Evolutionary conservation across 2,797 vertebrate species (phyloP).

Genomic region (Tolypeutes matacus): DNA sequence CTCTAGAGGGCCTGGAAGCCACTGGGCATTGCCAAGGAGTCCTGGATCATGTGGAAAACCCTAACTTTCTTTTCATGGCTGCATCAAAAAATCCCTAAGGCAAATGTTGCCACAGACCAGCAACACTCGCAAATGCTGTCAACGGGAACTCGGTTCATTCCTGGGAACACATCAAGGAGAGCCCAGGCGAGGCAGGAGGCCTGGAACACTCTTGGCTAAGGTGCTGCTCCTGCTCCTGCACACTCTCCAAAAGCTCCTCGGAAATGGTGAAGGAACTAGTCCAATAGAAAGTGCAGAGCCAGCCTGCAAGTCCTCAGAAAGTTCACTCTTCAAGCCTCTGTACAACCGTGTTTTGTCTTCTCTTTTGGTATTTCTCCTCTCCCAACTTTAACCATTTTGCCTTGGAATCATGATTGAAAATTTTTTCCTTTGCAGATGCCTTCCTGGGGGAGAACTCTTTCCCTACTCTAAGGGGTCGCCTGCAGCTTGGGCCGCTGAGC

Average conservation of each 20-base stretch:
- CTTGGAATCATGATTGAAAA: slow-evolving; percentile 74
- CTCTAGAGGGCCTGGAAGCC: slow-evolving; percentile 30
- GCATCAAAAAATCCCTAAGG: neutral
- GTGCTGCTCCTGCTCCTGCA: neutral
- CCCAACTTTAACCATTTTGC: slow-evolving; percentile 73
- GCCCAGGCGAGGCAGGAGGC: neutral
- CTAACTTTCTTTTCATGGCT: neutral
- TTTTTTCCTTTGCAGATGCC: slow-evolving; percentile 80
- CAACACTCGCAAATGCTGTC: neutral
- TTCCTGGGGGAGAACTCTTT: slow-evolving; percentile 52
- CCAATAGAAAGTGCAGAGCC: neutral
- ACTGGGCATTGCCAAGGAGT: slow-evolving; percentile 54
- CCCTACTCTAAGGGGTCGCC: slow-evolving; percentile 41
- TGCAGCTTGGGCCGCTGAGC: slow-evolving; percentile 29
- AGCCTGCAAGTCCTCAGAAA: neutral
- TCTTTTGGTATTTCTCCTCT: slow-evolving; percentile 34
- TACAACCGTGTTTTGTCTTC: slow-evolving; percentile 8
- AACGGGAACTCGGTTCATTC: neutral
- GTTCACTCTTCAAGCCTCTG: neutral
- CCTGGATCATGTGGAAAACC: neutral
- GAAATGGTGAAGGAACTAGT: neutral
- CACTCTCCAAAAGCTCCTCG: neutral
- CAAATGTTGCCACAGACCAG: neutral
- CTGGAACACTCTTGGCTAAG: neutral
- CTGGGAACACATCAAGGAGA: slow-evolving; percentile 7